A percentile compares a stretch with the other conserved stretches of the same genome.
Evolutionary conservation across 2,113 vertebrate genomes (phyloP).

Genomic region (Lycaon pictus): DNA sequence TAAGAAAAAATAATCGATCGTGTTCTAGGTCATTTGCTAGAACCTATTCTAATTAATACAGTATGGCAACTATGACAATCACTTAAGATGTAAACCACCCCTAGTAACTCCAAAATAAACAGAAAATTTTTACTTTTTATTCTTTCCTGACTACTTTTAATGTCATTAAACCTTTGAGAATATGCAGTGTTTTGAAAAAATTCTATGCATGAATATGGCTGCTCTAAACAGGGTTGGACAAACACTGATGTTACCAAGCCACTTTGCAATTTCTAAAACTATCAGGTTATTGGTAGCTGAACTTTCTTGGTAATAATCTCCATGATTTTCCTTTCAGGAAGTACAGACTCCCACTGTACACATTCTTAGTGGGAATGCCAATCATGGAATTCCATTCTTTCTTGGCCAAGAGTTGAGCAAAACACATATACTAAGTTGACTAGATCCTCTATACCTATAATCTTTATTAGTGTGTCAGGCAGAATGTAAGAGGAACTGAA

Average conservation of each 20-base stretch:
- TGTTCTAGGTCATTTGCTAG: background rate
- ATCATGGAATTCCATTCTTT: background rate
- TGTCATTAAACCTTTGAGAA: background rate
- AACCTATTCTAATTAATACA: background rate
- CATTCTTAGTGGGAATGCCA: background rate
- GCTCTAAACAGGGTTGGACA: background rate
- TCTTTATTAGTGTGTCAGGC: background rate
- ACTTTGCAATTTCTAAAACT: slow-evolving; percentile 19
- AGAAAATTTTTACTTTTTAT: background rate
- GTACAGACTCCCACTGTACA: background rate
- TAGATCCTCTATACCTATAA: background rate
- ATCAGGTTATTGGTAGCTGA: background rate
- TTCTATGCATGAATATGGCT: background rate
- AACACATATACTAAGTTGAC: background rate
- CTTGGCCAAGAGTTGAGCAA: background rate
- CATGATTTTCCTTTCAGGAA: background rate
- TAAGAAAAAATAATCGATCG: background rate
- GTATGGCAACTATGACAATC: background rate
- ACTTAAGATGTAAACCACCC: background rate
- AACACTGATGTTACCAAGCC: background rate
- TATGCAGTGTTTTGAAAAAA: background rate
- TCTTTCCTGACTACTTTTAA: background rate
- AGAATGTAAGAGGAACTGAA: background rate
- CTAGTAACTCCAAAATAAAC: slow-evolving; percentile 19
- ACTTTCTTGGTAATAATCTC: background rate